Evolutionary conservation across 2,113 vertebrate genomes (phyloP), one percentile per base, ranked within the genome.

Genomic region (Elaphurus davidianus): DNA sequence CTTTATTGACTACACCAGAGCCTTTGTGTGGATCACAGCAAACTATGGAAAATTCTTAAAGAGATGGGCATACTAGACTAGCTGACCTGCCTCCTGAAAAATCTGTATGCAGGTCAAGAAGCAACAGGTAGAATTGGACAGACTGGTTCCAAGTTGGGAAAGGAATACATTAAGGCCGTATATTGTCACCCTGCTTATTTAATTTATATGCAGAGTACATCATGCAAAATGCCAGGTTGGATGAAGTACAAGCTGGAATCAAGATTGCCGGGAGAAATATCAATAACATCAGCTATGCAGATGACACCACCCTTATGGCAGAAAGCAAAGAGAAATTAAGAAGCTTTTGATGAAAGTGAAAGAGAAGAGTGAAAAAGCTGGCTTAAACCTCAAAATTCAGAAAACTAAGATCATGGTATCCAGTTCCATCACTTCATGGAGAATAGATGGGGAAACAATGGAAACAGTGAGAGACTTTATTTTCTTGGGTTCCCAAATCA

Each of bases 111-210:
- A 71, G 4, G 67, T 36, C 9, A 71, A 12, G 67, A 36, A 71
- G 19, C 67, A 71, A 23, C 67, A 71, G 64, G 11, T 71, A 36
- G 19, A 71, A 40, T 2, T 40, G n/a, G 19, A 71, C 19, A 71
- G n/a, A 71, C n/a, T 71, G n/a, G n/a, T 23, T 40, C 19, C n/a
- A 71, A 71, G 11, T 40, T 40, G 10, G 19, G 19, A 71, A 40
- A 23, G n/a, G 5, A 11, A 19, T 40, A 71, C 0, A 0, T 71
- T 9, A 71, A 71, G 64, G 64, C 17, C 2, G 2, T 11, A 21
- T 36, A 36, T 71, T 71, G 64, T 67, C 64, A 21, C n/a, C 17
- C 64, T 71, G n/a, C n/a, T 71, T 71, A 36, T 71, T 36, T 71
- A 36, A 71, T 17, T 36, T 36, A 36, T 36, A 36, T 19, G 64